Base-by-base conservation (phyloP, 2,888 invertebrate species). In the Thera obeliscata region DNA sequence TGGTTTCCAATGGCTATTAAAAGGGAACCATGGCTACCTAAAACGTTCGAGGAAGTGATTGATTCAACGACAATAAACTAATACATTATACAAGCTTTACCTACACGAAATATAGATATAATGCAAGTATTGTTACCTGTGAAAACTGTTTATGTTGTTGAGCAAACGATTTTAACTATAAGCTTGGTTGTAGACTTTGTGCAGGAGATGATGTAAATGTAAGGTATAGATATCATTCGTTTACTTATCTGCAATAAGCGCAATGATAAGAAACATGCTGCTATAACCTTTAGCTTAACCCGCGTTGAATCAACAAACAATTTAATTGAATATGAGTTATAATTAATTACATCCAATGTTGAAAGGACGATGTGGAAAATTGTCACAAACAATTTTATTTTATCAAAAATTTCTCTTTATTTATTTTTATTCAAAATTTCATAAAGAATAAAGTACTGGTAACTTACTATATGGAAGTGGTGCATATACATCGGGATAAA, bases 401-500 rank as follows among this genome's bases (percentile, higher is more conserved):
- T 22, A 22, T 22, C 22, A 22, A 22, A 22, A 22, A 22, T 1
- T 1, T 22, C 1, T 22, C 1, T 22, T 22, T 22, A 22, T 22
- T 22, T 22, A n/a, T 22, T 22, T 22, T 22, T 22, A 22, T 22
- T 22, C 22, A 22, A 22, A 22, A 22, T 22, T 22, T 22, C 22
- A 22, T 22, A 22, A 22, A 22, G 22, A 22, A 22, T 22, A 22
- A 22, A 22, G 22, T 22, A 22, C 22, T 36, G 33, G 58, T 9
- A 95, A 96, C 96, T 96, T 94, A 96, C 96, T 96, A 90, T 96
- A 96, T 68, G 96, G 96, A 76, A 95, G 94, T 75, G 96, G 96
- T 73, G 96, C 96, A 86, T 96, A 97, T 76, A 97, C 95, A 84
- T 96, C 94, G 70, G 97, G 96, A 88, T 96, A 95, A 83, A 95